Conservation (phyloP, 2,888 invertebrate species). For the Halictus quadricinctus region DNA sequence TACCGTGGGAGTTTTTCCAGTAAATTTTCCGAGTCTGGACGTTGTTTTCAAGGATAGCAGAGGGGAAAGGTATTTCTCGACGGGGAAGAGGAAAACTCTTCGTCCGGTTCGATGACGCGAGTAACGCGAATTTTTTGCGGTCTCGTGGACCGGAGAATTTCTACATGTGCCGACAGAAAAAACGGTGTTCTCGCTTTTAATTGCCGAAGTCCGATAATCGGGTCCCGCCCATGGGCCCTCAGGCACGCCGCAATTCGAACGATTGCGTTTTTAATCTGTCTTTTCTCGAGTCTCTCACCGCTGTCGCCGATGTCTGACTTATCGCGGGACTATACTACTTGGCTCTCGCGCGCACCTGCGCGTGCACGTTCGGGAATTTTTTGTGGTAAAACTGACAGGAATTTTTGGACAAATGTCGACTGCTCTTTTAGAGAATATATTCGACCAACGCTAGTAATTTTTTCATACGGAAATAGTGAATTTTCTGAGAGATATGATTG, state of each 20-base stretch:
- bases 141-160: background rate
- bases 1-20: background rate
- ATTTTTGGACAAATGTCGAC: background rate
- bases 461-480: background rate
- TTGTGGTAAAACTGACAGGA: background rate
- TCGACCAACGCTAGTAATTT: background rate
- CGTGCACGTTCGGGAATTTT: background rate
- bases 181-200: background rate
- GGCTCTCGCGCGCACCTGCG: background rate
- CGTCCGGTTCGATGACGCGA: background rate
- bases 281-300: background rate
- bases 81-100: background rate
- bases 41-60: background rate
- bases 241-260: background rate
- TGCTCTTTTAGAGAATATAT: background rate
- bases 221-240: background rate
- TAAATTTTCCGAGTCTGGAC: background rate
- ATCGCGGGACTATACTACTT: background rate
- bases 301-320: background rate
- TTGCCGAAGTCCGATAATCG: background rate
- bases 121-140: background rate
- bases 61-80: background rate
- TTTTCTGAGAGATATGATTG: background rate
- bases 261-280: background rate
- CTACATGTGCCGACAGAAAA: background rate